Evolutionary conservation across 2,888 invertebrate genomes (phyloP), one percentile per base, ranked within the genome.

Genomic region (Dorcus parallelipipedus): DNA sequence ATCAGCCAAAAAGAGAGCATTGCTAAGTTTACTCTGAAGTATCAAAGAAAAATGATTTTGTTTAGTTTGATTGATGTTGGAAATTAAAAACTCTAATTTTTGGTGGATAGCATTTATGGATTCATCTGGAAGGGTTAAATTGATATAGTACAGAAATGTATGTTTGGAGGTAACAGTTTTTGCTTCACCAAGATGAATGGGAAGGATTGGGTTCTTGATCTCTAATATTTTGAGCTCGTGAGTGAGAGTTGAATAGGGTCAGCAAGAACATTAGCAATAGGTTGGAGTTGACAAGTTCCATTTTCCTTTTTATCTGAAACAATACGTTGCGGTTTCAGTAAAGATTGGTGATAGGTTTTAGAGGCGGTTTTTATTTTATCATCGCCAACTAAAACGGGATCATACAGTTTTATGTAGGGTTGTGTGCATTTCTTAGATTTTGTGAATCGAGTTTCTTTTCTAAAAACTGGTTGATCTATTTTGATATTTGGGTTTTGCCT

Each of bases 291-390:
- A 8, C 17, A 3, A 48, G 5, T 8, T 3, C 39, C 43, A 52
- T 56, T 14, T 5, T 9, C 51, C 45, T 52, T 45, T 52, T 4
- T 52, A 26, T 39, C 45, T 20, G 20, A 20, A 20, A 20, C 20
- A 20, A 20, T 3, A 20, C 20, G 20, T 20, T 20, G 52, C 5
- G 48, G 56, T 40, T 56, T 52, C 26, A 45, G 9, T 8, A 47
- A 47, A 14, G 39, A 43, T 40, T 51, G 40, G 9, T 56, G 51
- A 10, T 33, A 41, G 9, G 39, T 42, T 41, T 54, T 54, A 10
- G 33, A n/a, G 8, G 47, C 38, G 9, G 10, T 10, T 20, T 20
- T 20, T 9, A 45, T 38, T 45, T 57, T 57, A n/a, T 57, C 20
- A 14, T 52, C 47, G 3, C 9, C 10, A 6, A 39, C 6, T 3